Evolutionary conservation across 2,888 invertebrate species (phyloP).

Genomic region (Conomelus anceps): DNA sequence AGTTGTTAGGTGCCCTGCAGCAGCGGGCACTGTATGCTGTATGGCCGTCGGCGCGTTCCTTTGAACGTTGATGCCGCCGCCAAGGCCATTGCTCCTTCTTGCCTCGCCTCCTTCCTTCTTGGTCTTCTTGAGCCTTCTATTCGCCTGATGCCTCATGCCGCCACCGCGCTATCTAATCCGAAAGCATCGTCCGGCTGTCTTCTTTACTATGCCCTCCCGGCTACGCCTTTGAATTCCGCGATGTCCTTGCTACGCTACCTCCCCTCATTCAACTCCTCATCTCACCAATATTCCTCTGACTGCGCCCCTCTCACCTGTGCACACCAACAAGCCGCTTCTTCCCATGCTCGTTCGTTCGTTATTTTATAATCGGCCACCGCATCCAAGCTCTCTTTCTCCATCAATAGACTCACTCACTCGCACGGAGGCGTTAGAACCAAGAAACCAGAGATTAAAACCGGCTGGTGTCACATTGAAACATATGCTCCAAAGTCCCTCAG

Average conservation of each 20-base stretch:
- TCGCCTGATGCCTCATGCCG: neutral
- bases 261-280: neutral
- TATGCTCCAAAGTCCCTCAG: too few species aligned
- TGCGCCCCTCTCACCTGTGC: neutral
- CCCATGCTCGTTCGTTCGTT: neutral
- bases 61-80: slow-evolving; percentile 19
- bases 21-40: neutral
- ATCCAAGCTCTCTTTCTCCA: neutral
- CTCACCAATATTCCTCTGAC: too few species aligned
- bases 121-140: neutral
- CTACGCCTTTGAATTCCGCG: neutral
- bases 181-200: neutral
- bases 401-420: neutral
- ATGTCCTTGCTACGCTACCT: neutral
- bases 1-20: slow-evolving; percentile 36
- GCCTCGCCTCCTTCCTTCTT: slow-evolving; percentile 10
- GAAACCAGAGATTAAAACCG: neutral
- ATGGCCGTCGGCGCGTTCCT: slow-evolving; percentile 16
- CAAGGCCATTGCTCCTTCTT: slow-evolving; percentile 24
- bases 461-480: neutral
- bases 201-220: neutral
- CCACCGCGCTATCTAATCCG: slow-evolving; percentile 11
- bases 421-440: neutral
- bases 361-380: neutral
- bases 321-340: neutral